Evolutionary conservation across 2,888 invertebrate genomes (phyloP), one percentile per base, ranked within the genome.

Genomic region (Metacarcinus magister): DNA sequence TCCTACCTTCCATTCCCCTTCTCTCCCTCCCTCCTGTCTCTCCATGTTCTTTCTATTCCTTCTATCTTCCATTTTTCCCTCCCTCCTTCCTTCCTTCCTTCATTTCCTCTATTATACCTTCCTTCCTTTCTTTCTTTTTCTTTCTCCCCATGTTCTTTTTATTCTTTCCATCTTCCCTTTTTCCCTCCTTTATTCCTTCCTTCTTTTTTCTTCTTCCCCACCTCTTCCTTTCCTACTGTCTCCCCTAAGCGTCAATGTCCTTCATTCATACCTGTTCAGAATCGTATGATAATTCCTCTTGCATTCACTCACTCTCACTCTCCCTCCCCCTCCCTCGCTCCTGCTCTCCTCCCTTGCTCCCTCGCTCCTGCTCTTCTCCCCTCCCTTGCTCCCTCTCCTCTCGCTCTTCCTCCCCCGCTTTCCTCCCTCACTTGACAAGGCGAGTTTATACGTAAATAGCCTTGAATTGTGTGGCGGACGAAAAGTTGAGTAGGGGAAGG

Each of bases 341-440:
- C 48, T 48, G 4, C 10, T 48, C 10, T 48, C 48, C 48, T n/a
- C n/a, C n/a, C n/a, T n/a, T n/a, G n/a, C n/a, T n/a, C 48, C 48
- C 5, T 48, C 48, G 4, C 16, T 67, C 67, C 67, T 67, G 13
- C 54, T 54, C 54, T 54, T 54, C 67, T 23, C 16, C 10, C 67
- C 23, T 67, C 16, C 67, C 67, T 16, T 23, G 3, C 16, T 67
- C 48, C 48, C 67, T 67, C 19, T 67, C 23, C 67, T 67, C 4
- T 75, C 75, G 5, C 10, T 75, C 82, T 82, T 13, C 32, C 82
- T 32, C 32, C 28, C 32, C 32, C 5, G 28, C 75, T 82, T 32
- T 82, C 82, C 82, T 82, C 82, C 32, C 82, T n/a, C 32, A 82
- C 82, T 82, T 82, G 32, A 82, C 82, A 82, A 82, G 32, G 28